Evolutionary conservation across 2,888 invertebrate genomes (phyloP), one percentile per base, ranked within the genome.

Genomic region (Candidula unifasciata): DNA sequence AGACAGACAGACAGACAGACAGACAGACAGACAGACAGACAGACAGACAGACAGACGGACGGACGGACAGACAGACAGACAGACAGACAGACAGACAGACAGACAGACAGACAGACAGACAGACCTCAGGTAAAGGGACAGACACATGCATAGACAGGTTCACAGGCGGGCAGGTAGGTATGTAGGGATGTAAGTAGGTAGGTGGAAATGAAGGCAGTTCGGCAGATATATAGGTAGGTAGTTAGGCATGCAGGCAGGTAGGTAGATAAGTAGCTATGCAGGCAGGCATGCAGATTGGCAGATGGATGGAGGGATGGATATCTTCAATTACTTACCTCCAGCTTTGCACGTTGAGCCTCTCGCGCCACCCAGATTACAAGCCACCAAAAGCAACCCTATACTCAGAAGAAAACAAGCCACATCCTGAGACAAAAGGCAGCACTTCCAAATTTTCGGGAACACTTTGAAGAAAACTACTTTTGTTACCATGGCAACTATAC

Each of bases 361-460:
- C 1, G 83, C 79, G 16, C 73, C 73, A 24, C 44, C 79, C 69
- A 79, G 44, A 44, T 74, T 54, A 30, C 71, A 37, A 6, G 83
- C 35, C 16, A 54, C 37, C 60, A 83, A 27, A 6, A 83, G 37
- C 13, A 83, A 44, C 18, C 83, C 83, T 5, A 83, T 3, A 33
- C 60, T 73, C 6, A 83, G 71, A 8, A 71, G 27, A n/a, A 83
- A 57, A 16, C 27, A 78, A 3, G 90, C 87, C 3, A 88, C 37
- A 86, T 92, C 90, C 54, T 89, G 87, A 66, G 89, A 86, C 68
- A 90, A 54, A 33, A 90, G 83, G 18, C 90, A 88, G 86, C 89
- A 88, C 74, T 89, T 90, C 91, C 91, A 92, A 16, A 90, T 87
- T 83, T 89, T 88, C 2, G 91, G 91, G 66, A 89, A 87, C 37